Conservation (phyloP, 2,797 vertebrate genomes). For the Microtus agrestis region DNA sequence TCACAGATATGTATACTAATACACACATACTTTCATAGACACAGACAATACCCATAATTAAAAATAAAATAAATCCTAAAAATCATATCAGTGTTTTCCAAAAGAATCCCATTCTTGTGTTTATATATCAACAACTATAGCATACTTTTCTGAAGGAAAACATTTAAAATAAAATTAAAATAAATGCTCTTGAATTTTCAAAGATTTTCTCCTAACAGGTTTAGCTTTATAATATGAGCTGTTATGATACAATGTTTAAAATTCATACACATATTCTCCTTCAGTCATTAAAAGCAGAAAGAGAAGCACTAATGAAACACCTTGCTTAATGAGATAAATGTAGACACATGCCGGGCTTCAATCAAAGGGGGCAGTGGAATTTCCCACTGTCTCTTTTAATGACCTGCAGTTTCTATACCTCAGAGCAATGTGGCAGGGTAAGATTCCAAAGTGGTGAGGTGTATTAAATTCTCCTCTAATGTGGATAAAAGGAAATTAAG, state of each 20-base stretch:
- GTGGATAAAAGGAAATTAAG: background rate
- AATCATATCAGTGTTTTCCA: background rate
- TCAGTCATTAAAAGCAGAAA: background rate
- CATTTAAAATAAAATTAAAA: background rate
- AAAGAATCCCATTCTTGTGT: background rate
- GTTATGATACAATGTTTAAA: background rate
- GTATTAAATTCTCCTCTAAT: background rate
- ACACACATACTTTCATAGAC: no score
- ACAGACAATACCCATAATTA: background rate
- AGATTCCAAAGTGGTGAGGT: background rate
- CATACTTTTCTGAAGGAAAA: background rate
- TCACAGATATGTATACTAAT: rapidly evolving
- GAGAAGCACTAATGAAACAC: background rate
- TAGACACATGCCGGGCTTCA: background rate
- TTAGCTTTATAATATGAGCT: background rate
- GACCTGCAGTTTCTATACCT: background rate
- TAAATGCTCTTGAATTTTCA: background rate
- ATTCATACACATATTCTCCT: background rate
- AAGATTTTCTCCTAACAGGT: background rate
- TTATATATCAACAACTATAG: background rate
- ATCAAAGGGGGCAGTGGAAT: background rate
- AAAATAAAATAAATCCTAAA: background rate
- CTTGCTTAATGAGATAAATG: background rate
- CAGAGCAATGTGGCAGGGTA: background rate
- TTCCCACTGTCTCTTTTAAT: constrained; percentile 9